Percentiles rank a stretch among this genome's conserved stretches.
These are phyloP conservation scores for Elmis aenea DNA, from an alignment of 2,888 invertebrate genomes.

Conservation along the genomic window DNA sequence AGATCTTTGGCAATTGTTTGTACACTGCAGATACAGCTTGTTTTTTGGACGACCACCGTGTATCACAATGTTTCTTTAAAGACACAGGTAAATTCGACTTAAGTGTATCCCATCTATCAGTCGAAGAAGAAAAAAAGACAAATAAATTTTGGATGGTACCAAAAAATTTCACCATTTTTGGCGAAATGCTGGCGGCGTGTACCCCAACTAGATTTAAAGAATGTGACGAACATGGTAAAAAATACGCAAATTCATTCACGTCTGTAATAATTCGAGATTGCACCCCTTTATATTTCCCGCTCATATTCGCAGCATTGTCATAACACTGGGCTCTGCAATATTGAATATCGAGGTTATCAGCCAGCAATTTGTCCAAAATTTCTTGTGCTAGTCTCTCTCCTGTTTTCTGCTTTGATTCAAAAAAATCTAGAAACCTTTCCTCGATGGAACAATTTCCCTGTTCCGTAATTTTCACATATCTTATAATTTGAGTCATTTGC, in stretches of 20 bases:
- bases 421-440: constrained; percentile 5
- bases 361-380: no score
- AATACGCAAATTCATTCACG: constrained; percentile 6
- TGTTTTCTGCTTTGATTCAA: background rate
- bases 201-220: constrained; percentile 9
- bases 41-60: no score
- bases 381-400: background rate
- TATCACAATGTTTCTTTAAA: constrained; percentile 8
- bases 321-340: constrained; percentile 1
- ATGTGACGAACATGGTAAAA: constrained; percentile 9
- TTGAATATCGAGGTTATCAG: no score
- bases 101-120: constrained; percentile 7
- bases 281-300: background rate
- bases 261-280: constrained; percentile 4
- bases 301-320: constrained; percentile 2
- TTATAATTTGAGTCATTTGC: constrained; percentile 10
- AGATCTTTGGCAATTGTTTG: no score
- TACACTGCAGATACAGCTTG: no score
- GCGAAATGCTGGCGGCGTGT: constrained; percentile 5
- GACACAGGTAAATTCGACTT: constrained; percentile 7
- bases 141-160: constrained; percentile 8
- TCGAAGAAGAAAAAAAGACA: constrained; percentile 8
- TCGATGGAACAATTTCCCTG: no score
- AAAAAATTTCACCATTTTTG: constrained; percentile 5
- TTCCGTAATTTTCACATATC: no score